Conservation (phyloP, 1,140 invertebrate species). For the Lepeophtheirus salmonis region DNA sequence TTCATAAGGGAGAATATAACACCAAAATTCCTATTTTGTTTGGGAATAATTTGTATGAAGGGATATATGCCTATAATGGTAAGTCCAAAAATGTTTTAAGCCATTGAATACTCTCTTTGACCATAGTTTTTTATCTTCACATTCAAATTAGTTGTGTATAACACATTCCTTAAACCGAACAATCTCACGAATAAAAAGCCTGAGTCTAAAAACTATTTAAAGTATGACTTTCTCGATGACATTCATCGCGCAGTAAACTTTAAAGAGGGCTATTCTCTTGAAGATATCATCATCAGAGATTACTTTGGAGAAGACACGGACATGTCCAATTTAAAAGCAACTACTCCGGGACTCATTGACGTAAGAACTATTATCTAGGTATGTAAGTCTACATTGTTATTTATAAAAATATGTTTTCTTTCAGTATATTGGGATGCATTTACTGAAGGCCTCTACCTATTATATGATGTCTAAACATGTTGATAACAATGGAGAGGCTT, state of each 20-base stretch:
- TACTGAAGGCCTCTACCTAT: not conserved
- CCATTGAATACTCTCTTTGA: not conserved
- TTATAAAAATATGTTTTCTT: not conserved
- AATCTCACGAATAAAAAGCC: not conserved
- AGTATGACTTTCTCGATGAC: not conserved
- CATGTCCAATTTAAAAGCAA: not conserved
- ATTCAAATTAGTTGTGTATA: not conserved
- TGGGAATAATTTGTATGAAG: constrained; percentile 13
- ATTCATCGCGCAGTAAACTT: not conserved
- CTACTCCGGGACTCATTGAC: constrained; percentile 9
- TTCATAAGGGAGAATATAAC: constrained; percentile 12
- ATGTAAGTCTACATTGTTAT: not conserved
- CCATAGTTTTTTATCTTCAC: too few relatives aligned
- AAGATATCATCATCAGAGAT: not conserved
- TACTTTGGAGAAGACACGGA: not conserved
- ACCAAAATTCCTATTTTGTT: constrained; percentile 13
- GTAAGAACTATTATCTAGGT: constrained; percentile 6
- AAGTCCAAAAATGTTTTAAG: constrained; percentile 6
- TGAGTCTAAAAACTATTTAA: not conserved
- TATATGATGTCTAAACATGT: not conserved
- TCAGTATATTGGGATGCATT: not conserved
- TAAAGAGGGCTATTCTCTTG: not conserved
- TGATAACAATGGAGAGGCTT: not conserved
- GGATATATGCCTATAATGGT: constrained; percentile 2
- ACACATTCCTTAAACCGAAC: constrained; percentile 3